phyloP scores from a whole-genome alignment of 1,140 invertebrate genomes.

The Dufourea novaeangliae region DNA sequence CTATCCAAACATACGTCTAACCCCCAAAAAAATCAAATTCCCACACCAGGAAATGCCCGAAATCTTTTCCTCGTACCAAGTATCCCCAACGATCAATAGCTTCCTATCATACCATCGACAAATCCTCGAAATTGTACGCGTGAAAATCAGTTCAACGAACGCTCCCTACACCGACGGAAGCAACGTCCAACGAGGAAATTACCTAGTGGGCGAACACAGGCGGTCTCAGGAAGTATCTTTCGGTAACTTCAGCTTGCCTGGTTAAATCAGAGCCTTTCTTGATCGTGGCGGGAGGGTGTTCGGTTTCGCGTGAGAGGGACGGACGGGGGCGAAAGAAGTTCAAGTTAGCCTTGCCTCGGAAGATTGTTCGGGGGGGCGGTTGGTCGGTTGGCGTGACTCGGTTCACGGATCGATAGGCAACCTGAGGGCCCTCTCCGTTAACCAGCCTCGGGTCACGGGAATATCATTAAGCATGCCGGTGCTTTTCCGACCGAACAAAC shows the following conservation, averaged over 20 bases:
- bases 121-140: neutral
- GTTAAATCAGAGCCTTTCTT: neutral
- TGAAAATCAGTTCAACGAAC: neutral
- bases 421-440: conserved; percentile 60
- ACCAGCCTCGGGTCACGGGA: conserved; percentile 68
- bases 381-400: conserved; percentile 66
- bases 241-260: neutral
- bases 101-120: neutral
- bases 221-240: neutral
- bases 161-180: neutral
- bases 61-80: neutral
- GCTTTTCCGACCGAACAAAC: conserved; percentile 60
- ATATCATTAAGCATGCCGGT: conserved; percentile 66
- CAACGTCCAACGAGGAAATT: neutral
- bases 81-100: neutral
- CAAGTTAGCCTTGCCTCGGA: conserved; percentile 44
- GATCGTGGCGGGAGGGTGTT: neutral
- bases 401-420: conserved; percentile 67
- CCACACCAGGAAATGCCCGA: too few species aligned
- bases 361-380: conserved; percentile 46
- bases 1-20: too few species aligned
- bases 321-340: conserved; percentile 36
- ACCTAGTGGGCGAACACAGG: neutral
- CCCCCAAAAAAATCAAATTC: too few species aligned
- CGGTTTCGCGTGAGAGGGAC: neutral